Base-by-base conservation (phyloP, 1,140 invertebrate species). In the Hyles vespertilio region DNA sequence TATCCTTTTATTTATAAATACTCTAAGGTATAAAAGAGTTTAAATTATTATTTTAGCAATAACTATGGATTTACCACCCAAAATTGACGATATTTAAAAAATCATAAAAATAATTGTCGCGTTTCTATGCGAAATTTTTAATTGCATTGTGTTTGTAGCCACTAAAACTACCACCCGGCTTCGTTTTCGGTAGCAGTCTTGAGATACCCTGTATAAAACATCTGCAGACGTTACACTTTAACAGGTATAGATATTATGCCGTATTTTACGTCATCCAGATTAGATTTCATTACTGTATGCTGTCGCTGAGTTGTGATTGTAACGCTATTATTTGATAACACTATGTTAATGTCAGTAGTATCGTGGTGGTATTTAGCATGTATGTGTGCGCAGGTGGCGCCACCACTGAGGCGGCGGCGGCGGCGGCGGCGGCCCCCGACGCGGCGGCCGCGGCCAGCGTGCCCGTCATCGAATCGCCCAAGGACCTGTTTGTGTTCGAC, bases 401-500 rank as follows among this genome's bases (percentile, higher is more conserved):
- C 34, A 44, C 32, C 10, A 2, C 46, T 22, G 9, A 43, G 43
- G 53, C 44, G 61, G 40, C 45, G 45, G 46, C 32, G 44, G 12
- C 50, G 33, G 5, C 52, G 51, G 9, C 22, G 44, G 5, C 32
- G 7, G 57, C 46, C 33, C 3, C 32, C 12, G 12, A 7, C 5
- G 40, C 32, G 43, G 4, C 51, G 34, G 8, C 22, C 22, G 22
- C 22, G 12, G n/a, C 40, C n/a, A 7, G 9, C 3, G 36, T 22
- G 54, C 44, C 44, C 22, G 4, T 36, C 3, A 7, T 11, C 10
- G 48, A 32, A 3, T 7, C 22, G 48, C 52, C 36, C 47, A n/a
- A 22, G 40, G 36, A 3, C 11, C 22, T 51, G 46, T n/a, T 10
- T n/a, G 49, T 40, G 46, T 65, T 43, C 56, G 55, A 58, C 51